These are phyloP conservation scores for Orchestes rusci DNA, from an alignment of 2,888 invertebrate genomes.

Conservation along the genomic window DNA sequence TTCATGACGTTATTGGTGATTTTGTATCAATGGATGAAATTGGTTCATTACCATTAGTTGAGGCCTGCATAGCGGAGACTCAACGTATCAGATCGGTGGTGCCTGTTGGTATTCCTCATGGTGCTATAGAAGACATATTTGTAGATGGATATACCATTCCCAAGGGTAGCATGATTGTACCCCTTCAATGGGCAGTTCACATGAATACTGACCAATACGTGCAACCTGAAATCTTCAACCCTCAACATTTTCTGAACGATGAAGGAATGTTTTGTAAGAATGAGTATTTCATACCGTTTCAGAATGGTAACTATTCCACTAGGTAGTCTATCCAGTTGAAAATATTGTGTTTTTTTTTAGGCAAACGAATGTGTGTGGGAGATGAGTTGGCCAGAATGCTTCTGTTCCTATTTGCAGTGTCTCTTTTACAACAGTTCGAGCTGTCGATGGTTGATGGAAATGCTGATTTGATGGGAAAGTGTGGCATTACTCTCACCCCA, in stretches of 20 bases:
- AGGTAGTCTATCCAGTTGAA: too few species aligned
- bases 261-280: constrained; percentile 57
- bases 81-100: constrained; percentile 74
- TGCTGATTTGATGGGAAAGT: constrained; percentile 59
- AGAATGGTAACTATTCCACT: constrained; percentile 73
- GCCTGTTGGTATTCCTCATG: constrained; percentile 81
- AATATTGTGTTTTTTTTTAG: constrained; percentile 41
- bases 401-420: constrained; percentile 55
- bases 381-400: constrained; percentile 75
- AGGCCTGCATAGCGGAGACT: constrained; percentile 71
- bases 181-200: constrained; percentile 75
- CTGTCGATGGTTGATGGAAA: constrained; percentile 42
- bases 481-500: constrained; percentile 70
- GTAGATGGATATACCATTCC: constrained; percentile 55
- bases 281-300: constrained; percentile 73
- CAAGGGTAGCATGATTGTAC: constrained; percentile 66
- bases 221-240: constrained; percentile 60
- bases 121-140: constrained; percentile 50
- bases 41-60: constrained; percentile 51
- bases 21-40: constrained; percentile 51
- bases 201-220: constrained; percentile 62
- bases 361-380: constrained; percentile 79
- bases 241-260: constrained; percentile 59
- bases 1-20: constrained; percentile 38
- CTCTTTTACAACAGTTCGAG: constrained; percentile 54